A percentile compares a stretch with the other conserved stretches of the same genome.
Evolutionary conservation across 2,113 vertebrate genomes (phyloP).

Genomic region (Himantopus leucocephalus): DNA sequence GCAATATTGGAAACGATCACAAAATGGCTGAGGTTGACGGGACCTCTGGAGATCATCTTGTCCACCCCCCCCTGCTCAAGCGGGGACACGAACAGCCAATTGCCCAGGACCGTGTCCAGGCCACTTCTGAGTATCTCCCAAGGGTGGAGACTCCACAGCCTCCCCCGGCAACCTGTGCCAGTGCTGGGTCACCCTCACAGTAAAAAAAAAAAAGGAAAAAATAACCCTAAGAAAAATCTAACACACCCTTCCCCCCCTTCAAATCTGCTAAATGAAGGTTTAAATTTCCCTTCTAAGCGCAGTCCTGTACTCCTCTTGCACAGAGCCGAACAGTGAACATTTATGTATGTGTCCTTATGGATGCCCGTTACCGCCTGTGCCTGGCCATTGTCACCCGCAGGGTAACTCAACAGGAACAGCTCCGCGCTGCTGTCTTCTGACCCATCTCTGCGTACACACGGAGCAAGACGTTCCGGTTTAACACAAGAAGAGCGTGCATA

Average conservation of each 20-base stretch:
- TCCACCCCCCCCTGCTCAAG: not conserved
- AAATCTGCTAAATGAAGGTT: not conserved
- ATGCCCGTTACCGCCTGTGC: rapidly evolving
- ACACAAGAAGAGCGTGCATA: too few relatives aligned
- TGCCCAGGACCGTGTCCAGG: not conserved
- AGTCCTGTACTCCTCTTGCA: not conserved
- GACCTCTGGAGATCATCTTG: too few relatives aligned
- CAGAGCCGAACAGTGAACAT: not conserved
- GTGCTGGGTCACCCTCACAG: not conserved
- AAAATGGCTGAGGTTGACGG: not conserved
- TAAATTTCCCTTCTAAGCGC: not conserved
- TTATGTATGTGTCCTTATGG: not conserved
- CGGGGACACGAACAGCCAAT: not conserved
- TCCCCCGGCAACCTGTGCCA: not conserved
- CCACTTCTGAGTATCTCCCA: not conserved
- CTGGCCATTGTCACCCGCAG: rapidly evolving
- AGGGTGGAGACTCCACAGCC: not conserved
- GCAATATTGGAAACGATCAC: not conserved
- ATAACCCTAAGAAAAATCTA: not conserved
- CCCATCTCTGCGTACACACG: not conserved
- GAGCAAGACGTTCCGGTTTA: not conserved
- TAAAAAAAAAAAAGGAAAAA: not conserved
- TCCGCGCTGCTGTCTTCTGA: not conserved
- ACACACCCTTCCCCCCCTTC: rapidly evolving
- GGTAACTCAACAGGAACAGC: not conserved